Conservation (phyloP, 2,797 vertebrate genomes). For the Anableps anableps region DNA sequence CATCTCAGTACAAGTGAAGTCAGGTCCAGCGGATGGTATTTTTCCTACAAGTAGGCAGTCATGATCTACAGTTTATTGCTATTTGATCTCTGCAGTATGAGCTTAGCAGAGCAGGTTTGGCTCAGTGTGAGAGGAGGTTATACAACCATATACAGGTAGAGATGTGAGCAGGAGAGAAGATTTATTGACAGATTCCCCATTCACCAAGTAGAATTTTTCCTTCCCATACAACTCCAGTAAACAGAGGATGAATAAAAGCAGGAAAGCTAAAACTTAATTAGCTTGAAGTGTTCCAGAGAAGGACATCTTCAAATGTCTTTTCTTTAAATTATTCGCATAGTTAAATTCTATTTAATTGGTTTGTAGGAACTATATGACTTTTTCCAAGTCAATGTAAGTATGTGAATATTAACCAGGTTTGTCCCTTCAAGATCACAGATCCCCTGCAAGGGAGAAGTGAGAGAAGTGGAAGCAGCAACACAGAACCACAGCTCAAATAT, state of each 20-base stretch:
- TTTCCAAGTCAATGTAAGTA: no score
- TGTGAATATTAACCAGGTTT: no score
- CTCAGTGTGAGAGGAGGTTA: neutral
- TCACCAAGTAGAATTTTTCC: neutral
- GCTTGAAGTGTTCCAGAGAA: neutral
- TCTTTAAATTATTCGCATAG: neutral
- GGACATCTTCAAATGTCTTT: neutral
- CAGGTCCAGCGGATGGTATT: neutral
- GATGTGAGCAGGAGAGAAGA: neutral
- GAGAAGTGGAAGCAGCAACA: no score
- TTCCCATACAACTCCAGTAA: neutral
- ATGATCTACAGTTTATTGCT: neutral
- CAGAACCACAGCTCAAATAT: no score
- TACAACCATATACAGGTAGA: neutral
- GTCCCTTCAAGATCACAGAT: no score
- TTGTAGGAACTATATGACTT: no score
- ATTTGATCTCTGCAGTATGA: slow-evolving; percentile 1
- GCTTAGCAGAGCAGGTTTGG: neutral
- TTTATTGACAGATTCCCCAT: neutral
- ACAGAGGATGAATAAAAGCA: neutral
- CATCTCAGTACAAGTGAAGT: neutral
- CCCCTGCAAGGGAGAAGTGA: no score
- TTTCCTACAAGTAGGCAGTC: neutral
- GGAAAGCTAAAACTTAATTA: no score
- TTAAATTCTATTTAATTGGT: no score